Conservation (phyloP, 2,888 invertebrate species). For the Sinelater perroti region DNA sequence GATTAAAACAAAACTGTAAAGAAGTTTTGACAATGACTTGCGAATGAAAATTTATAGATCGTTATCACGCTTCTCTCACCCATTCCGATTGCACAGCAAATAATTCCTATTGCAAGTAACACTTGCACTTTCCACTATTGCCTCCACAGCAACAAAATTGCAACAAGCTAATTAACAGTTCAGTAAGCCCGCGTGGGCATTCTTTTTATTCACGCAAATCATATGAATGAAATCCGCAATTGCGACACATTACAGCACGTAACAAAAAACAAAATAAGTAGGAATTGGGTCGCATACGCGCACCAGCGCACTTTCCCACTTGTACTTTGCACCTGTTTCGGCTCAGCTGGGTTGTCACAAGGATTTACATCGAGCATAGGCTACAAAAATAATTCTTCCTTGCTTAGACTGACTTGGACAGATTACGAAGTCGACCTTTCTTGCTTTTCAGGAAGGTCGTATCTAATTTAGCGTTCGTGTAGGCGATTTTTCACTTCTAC, state of each 20-base stretch:
- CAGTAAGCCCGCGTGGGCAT: too few relatives aligned
- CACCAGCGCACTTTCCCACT: not conserved
- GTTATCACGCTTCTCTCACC: too few relatives aligned
- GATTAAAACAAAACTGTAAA: too few relatives aligned
- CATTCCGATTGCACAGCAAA: too few relatives aligned
- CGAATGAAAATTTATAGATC: too few relatives aligned
- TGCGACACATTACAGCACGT: conserved; percentile 5
- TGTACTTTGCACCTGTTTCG: conserved; percentile 14
- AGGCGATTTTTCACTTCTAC: not conserved
- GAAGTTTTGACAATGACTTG: too few relatives aligned
- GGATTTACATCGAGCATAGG: not conserved
- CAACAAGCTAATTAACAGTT: too few relatives aligned
- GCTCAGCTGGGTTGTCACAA: not conserved
- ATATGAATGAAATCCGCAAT: conserved; percentile 15
- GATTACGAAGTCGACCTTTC: conserved; percentile 9
- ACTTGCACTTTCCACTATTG: too few relatives aligned
- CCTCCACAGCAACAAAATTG: too few relatives aligned
- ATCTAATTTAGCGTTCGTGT: conserved; percentile 4
- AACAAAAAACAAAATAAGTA: conserved; percentile 6
- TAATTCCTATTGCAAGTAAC: too few relatives aligned
- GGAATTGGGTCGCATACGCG: conserved; percentile 6
- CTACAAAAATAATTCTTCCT: conserved; percentile 7
- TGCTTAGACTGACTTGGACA: not conserved
- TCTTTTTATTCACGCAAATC: not conserved
- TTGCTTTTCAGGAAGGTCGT: conserved; percentile 4